Evolutionary conservation across 2,113 vertebrate genomes (phyloP).

Genomic region (Thymallus thymallus): DNA sequence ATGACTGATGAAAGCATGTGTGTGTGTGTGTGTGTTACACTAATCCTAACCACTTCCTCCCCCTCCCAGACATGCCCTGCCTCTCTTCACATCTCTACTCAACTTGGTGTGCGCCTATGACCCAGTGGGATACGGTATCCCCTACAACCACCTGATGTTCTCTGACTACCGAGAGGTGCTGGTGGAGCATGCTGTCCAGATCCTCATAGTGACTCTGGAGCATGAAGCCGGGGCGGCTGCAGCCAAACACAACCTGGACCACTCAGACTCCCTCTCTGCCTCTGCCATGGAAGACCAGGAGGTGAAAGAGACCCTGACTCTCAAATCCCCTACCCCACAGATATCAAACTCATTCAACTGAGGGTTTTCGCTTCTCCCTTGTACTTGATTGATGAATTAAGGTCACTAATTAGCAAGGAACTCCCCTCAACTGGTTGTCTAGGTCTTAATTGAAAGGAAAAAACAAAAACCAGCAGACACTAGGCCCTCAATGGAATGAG

Average conservation of each 20-base stretch:
- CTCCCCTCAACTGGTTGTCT: no score
- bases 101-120: slow-evolving; percentile 96
- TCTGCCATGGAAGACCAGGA: slow-evolving; percentile 83
- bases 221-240: slow-evolving; percentile 77
- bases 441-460: no score
- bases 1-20: not conserved
- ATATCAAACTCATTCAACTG: no score
- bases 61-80: slow-evolving; percentile 84
- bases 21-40: not conserved
- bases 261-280: slow-evolving; percentile 40
- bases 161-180: slow-evolving; percentile 88
- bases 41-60: not conserved
- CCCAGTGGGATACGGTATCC: slow-evolving; percentile 92
- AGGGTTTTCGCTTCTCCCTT: no score
- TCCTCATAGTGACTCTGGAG: slow-evolving; percentile 92
- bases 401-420: no score
- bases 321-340: no score
- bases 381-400: no score
- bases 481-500: no score
- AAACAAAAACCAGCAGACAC: no score
- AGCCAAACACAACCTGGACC: slow-evolving; percentile 56
- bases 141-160: slow-evolving; percentile 96
- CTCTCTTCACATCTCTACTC: slow-evolving; percentile 94
- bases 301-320: slow-evolving; percentile 55
- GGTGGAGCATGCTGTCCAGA: slow-evolving; percentile 92